Base-by-base conservation (phyloP, 2,113 vertebrate species). In the Thalassarche chlororhynchos region DNA sequence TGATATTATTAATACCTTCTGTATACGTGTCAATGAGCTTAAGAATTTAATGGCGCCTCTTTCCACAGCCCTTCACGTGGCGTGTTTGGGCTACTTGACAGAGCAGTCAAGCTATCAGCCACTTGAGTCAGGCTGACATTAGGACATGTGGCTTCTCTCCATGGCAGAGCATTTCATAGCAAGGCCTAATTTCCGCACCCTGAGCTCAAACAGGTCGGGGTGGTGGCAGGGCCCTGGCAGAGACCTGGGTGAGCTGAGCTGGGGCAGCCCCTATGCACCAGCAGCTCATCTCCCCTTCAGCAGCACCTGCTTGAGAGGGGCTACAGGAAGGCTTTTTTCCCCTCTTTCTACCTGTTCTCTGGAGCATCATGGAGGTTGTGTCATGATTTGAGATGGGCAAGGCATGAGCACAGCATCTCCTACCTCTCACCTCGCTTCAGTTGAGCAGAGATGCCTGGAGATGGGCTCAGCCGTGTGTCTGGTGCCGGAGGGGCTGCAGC, bases 1-100 rank as follows among this genome's bases (percentile, higher is more conserved):
- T 54, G 85, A 57, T 95, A 81, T 95, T 96, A 96, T 97, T 96
- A 94, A 89, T 95, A 89, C 75, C 60, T 91, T 84, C 74, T 96
- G 83, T 89, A 65, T 87, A 49, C 81, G 91, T 96, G 93, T 92
- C 97, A 96, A 54, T 88, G 93, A 84, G 93, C 93, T 95, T 68
- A 57, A 89, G 92, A 70, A 91, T 90, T 89, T 94, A 92, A 94
- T 75, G 91, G 94, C 93, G 78, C 82, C 75, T 84, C 86, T 94
- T 89, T 46, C 90, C 8, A 12, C 75, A 92, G 89, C 82, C 85
- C 79, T 91, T 93, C 88, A 34, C 1, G 3, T 7, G 0, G 28
- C 1, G 1, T 51, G 8, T 66, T 91, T 58, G 71, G 89, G 71
- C 84, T 79, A 89, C 84, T 46, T 85, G 71, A 78, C 78, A 91